Conservation (phyloP, 2,113 vertebrate species). For the Nesoenas mayeri region DNA sequence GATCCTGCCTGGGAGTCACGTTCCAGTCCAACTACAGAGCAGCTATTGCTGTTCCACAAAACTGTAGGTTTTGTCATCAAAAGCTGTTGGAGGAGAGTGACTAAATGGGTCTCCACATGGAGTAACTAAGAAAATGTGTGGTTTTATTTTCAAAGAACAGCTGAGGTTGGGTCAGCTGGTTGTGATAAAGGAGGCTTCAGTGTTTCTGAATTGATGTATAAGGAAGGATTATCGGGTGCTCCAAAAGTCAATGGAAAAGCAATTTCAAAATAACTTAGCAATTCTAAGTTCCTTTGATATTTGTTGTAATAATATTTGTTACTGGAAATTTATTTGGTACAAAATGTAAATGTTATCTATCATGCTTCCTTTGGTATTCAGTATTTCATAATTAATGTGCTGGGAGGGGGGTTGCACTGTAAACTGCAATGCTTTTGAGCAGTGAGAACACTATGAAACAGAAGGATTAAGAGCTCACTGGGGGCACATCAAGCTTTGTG, state of each 20-base stretch:
- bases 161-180: conserved; percentile 65
- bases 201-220: conserved; percentile 58
- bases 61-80: conserved; percentile 17
- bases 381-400: conserved; percentile 37
- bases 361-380: conserved; percentile 19
- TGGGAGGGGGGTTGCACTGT: neutral
- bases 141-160: conserved; percentile 70
- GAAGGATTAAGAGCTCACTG: conserved; percentile 55
- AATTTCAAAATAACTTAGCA: conserved; percentile 57
- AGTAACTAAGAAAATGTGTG: conserved; percentile 55
- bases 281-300: conserved; percentile 55
- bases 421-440: conserved; percentile 28
- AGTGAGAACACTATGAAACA: neutral
- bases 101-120: conserved; percentile 6
- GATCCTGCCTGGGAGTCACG: neutral
- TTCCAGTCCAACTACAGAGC: neutral
- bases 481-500: conserved; percentile 54
- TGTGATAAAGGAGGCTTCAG: conserved; percentile 65
- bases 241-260: conserved; percentile 43
- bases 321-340: conserved; percentile 36
- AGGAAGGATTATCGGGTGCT: conserved; percentile 46
- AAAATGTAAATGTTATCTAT: conserved; percentile 40
- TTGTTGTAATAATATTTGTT: conserved; percentile 62
- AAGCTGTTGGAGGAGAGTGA: neutral
- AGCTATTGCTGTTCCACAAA: conserved; percentile 48